Evolutionary conservation across 1,140 invertebrate species (phyloP), one percentile per base, ranked within the genome.

Genomic region (Campoletis sonorensis): DNA sequence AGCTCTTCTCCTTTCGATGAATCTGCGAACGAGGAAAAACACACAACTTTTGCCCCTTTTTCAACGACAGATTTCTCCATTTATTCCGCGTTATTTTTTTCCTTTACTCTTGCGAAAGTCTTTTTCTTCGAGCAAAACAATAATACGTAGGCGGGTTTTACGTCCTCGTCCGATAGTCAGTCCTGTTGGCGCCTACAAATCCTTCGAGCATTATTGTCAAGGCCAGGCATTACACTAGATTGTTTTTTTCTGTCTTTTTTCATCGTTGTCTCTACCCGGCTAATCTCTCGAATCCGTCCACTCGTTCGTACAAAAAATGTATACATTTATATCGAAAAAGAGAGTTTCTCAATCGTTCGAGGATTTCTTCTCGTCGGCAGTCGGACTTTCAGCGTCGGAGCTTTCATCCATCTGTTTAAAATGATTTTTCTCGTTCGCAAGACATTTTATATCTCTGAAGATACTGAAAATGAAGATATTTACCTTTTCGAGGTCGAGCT

Each of bases 401-500:
- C 1, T 4, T 58, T 58, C 54, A 2, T 58, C 54, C 18, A 58
- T 23, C 54, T 58, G 54, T 58, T n/a, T 1, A 58, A 58, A 58
- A 58, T n/a, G 5, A 58, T 58, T 58, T 58, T 58, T 58, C 18
- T 23, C 4, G 5, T n/a, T n/a, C 21, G 54, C 5, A 8, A n/a
- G 4, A n/a, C 7, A 58, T 45, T 45, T 45, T 4, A 8, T 0
- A 26, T 67, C 10, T 67, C 3, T 27, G n/a, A 67, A 2, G 21
- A 23, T 30, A 18, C 23, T 67, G 54, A 0, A 71, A 37, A 71
- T 7, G 11, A 23, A 76, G 4, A 16, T 51, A n/a, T 37, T 79
- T 49, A 79, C 78, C 67, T 30, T 37, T 27, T 79, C 33, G 18
- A 68, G 23, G 15, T 68, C 49, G 18, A 79, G 49, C 2, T 70